phyloP scores from a whole-genome alignment of 2,113 vertebrate genomes.

The Coregonus clupeaformis region DNA sequence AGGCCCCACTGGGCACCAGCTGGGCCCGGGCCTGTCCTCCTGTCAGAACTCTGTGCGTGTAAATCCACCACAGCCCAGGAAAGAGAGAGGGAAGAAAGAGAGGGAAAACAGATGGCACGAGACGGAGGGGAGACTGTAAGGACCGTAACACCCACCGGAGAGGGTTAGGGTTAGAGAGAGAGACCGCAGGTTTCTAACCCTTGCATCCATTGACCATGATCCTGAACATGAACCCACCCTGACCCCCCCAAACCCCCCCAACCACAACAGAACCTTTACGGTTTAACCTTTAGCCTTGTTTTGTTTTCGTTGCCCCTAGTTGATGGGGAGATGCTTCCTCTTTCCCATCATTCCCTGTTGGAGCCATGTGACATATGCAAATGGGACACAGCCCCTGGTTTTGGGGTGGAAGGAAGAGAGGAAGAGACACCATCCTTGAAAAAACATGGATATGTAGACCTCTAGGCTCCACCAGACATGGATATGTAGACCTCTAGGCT shows the following conservation, averaged over 20 bases:
- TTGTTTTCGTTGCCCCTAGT: conserved; percentile 26
- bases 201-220: conserved; percentile 24
- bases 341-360: conserved; percentile 11
- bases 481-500: too few species aligned
- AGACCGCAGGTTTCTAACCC: too few species aligned
- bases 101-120: conserved; percentile 62
- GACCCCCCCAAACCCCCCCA: conserved; percentile 29
- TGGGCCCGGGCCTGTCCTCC: conserved; percentile 55
- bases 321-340: conserved; percentile 27
- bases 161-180: not conserved
- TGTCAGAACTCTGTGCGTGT: conserved; percentile 28
- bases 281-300: conserved; percentile 7
- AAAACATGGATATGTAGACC: not conserved
- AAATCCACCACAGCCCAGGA: conserved; percentile 21
- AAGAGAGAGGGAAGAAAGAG: conserved; percentile 26
- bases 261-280: conserved; percentile 25
- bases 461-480: not conserved
- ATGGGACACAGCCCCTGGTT: not conserved
- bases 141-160: not conserved
- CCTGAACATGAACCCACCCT: conserved; percentile 40
- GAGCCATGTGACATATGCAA: conserved; percentile 13
- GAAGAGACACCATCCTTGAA: not conserved
- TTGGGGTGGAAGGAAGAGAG: not conserved
- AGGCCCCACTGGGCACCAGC: conserved; percentile 60
- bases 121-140: conserved; percentile 23